Conservation (phyloP, 2,797 vertebrate genomes). For the Crenichthys baileyi region DNA sequence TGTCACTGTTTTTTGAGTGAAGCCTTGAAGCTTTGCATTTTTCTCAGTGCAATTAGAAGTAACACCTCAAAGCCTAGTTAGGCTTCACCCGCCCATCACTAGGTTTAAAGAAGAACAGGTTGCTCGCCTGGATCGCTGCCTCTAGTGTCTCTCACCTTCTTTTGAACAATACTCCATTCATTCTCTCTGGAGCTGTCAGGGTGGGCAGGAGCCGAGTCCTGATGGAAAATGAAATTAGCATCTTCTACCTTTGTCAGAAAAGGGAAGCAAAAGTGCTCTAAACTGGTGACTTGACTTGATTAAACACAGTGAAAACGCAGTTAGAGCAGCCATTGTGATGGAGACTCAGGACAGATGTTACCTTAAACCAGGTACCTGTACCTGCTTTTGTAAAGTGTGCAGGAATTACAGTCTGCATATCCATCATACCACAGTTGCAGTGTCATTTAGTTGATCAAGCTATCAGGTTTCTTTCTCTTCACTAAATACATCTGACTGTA, state of each 20-base stretch:
- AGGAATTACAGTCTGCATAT: neutral
- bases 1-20: constrained; percentile 3
- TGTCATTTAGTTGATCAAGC: neutral
- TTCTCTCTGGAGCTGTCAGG: too few relatives aligned
- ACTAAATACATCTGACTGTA: neutral
- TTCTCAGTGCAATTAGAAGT: neutral
- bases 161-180: neutral
- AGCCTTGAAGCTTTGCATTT: neutral
- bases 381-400: constrained; percentile 4
- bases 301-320: neutral
- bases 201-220: neutral
- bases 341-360: constrained; percentile 43
- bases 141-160: neutral
- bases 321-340: constrained; percentile 28
- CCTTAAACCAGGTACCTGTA: constrained; percentile 28
- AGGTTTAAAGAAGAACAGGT: neutral
- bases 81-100: neutral
- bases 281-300: neutral
- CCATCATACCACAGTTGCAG: neutral
- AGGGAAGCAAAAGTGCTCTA: neutral
- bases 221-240: neutral
- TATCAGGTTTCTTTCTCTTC: neutral
- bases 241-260: neutral
- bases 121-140: neutral
- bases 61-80: too few relatives aligned